These are phyloP conservation scores for Gobius niger DNA, from an alignment of 2,113 vertebrate species.

Conservation along the genomic window DNA sequence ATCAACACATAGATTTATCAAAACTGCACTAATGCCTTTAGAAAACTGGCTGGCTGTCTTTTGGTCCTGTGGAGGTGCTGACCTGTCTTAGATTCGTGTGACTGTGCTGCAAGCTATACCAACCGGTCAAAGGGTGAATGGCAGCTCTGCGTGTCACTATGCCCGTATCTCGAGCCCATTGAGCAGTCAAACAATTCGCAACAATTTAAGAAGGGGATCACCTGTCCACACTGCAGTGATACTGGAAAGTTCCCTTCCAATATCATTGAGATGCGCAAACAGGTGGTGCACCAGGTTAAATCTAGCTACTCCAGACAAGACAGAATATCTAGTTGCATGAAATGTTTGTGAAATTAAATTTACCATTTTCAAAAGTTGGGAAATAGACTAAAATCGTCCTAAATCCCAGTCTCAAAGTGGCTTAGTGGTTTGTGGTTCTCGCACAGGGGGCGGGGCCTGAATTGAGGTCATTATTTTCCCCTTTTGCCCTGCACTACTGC, in stretches of 20 bases:
- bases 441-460: too few relatives aligned
- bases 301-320: constrained; percentile 41
- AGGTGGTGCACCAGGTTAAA: constrained; percentile 85
- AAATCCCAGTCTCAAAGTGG: too few relatives aligned
- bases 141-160: constrained; percentile 87
- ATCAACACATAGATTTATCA: too few relatives aligned
- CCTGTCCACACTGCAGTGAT: constrained; percentile 93
- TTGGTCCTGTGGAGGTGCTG: too few relatives aligned
- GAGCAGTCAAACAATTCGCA: constrained; percentile 70
- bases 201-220: constrained; percentile 94
- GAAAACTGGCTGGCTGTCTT: too few relatives aligned
- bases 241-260: constrained; percentile 92
- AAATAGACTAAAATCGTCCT: too few relatives aligned
- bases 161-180: constrained; percentile 74
- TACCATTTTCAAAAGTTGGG: too few relatives aligned
- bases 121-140: constrained; percentile 90
- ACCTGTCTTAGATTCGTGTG: too few relatives aligned
- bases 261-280: constrained; percentile 90
- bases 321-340: constrained; percentile 81
- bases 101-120: constrained; percentile 73
- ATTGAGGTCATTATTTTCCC: too few relatives aligned
- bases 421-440: too few relatives aligned
- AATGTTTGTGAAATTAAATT: constrained; percentile 88
- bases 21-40: too few relatives aligned
- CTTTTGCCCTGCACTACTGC: too few relatives aligned